A percentile compares a stretch with the other conserved stretches of the same genome.
Evolutionary conservation across 2,888 invertebrate species (phyloP).

Genomic region (Ochropacha duplaris): DNA sequence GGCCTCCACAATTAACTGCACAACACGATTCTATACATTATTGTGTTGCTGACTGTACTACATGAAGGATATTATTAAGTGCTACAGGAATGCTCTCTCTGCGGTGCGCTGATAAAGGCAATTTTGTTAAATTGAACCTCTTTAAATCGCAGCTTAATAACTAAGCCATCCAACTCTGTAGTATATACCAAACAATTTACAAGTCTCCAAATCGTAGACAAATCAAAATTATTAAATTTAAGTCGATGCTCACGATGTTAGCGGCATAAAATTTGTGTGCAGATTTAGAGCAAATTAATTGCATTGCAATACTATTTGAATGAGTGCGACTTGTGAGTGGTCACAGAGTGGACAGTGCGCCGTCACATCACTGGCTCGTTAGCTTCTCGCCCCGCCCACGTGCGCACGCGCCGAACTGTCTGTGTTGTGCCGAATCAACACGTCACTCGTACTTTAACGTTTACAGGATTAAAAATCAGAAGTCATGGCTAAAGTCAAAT

Average conservation of each 20-base stretch:
- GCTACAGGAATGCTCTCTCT: background rate
- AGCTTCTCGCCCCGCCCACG: conserved; percentile 37
- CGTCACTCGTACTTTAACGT: conserved; percentile 9
- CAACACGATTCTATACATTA: conserved; percentile 44
- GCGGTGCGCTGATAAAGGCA: background rate
- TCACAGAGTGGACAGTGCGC: background rate
- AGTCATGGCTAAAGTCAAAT: too few relatives aligned
- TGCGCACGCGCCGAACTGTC: conserved; percentile 34
- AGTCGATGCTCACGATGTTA: background rate
- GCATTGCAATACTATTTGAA: background rate
- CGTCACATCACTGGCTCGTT: conserved; percentile 21
- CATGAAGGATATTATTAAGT: conserved; percentile 23
- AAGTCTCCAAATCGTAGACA: too few relatives aligned
- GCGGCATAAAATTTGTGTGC: background rate
- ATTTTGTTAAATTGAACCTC: too few relatives aligned
- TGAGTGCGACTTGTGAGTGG: background rate
- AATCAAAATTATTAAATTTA: too few relatives aligned
- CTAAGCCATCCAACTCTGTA: too few relatives aligned
- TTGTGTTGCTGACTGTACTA: conserved; percentile 54
- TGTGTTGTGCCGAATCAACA: conserved; percentile 20
- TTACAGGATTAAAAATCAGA: conserved; percentile 8
- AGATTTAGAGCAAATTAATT: background rate
- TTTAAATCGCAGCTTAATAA: background rate
- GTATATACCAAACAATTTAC: too few relatives aligned
- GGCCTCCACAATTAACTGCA: conserved; percentile 61